Evolutionary conservation across 1,140 invertebrate species (phyloP), one percentile per base, ranked within the genome.

Genomic region (Brachionus manjavacas): DNA sequence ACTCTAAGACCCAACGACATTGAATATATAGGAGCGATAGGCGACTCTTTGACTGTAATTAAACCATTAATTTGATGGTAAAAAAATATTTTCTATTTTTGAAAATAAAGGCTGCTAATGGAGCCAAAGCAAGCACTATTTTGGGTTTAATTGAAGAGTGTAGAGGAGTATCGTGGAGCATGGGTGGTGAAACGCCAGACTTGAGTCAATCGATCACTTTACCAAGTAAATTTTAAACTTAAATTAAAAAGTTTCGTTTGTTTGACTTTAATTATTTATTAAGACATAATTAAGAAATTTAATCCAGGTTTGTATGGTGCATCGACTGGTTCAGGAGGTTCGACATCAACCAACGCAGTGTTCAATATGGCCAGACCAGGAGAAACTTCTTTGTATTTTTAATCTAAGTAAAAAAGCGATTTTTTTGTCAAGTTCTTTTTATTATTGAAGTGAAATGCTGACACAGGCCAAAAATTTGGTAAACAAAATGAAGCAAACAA

Each of bases 21-120:
- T 49, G 92, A 94, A 83, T 92, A 95, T 1, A 90, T 95, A 6
- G 94, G 91, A 7, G 93, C 93, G 1, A 91, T 95, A 72, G 94
- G 94, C 4, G 94, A 95, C 87, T 94, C 93, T 0, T 87, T 95
- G 11, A 88, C 87, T 1, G 72, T 76, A 43, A 35, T 35, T 16
- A 23, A 23, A 41, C 0, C 23, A 7, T 8, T 14, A 12, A 4
- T 12, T 2, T 20, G 1, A 2, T 35, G 31, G 4, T 35, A 35
- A 35, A 35, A 35, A 74, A 74, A 16, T 16, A 74, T 16, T 43
- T 41, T n/a, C 41, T 16, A 16, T 43, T 74, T 74, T 16, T 2
- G 16, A 41, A n/a, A 41, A 20, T 35, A 74, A 25, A 84, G 81
- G 68, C 83, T 74, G 83, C 60, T n/a, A 74, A 74, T 46, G 83